Base-by-base conservation (phyloP, 2,113 vertebrate genomes). In the Holacanthus passer region DNA sequence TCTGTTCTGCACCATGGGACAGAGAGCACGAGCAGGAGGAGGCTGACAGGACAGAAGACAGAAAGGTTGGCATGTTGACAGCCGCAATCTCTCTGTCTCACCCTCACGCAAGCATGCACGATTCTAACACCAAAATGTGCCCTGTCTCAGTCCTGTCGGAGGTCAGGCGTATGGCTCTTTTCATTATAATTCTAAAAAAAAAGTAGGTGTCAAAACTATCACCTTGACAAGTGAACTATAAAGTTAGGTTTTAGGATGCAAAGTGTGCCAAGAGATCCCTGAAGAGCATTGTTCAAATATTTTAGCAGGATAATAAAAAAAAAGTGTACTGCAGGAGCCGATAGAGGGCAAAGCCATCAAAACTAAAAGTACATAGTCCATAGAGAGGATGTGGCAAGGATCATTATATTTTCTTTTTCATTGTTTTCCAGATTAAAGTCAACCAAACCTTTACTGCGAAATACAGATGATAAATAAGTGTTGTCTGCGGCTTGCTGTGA, bases 1-100 rank as follows among this genome's bases (percentile, higher is more conserved):
- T 88, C 64, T 84, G 74, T 85, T 89, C 70, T 83, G 82, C 81
- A 71, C 83, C 79, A 64, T 59, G 73, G 71, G 74, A 77, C 63
- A 70, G 68, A 68, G 50, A 81, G 83, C 65, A 84, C 47, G 80
- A 47, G n/a, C 12, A 10, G 24, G 68, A 52, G 68, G 69, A 84
- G 43, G 78, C 22, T 89, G 83, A 92, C 82, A 68, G 78, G 65
- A 82, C 73, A 71, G 59, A 58, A 77, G 81, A 77, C 55, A 67
- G 43, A 84, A 20, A 79, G 35, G 79, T 24, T 87, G 88, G 70
- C 86, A 82, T 73, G 55, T 83, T 89, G 85, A 91, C 91, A 90
- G 90, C 77, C 60, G 58, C 73, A 52, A 62, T 63, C 47, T 37
- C 68, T 24, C 45, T 17, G 32, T 48, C 67, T 12, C 35, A 37